Evolutionary conservation across 2,888 invertebrate species (phyloP), one percentile per base, ranked within the genome.

Genomic region (Rhopalosiphum nymphaeae): DNA sequence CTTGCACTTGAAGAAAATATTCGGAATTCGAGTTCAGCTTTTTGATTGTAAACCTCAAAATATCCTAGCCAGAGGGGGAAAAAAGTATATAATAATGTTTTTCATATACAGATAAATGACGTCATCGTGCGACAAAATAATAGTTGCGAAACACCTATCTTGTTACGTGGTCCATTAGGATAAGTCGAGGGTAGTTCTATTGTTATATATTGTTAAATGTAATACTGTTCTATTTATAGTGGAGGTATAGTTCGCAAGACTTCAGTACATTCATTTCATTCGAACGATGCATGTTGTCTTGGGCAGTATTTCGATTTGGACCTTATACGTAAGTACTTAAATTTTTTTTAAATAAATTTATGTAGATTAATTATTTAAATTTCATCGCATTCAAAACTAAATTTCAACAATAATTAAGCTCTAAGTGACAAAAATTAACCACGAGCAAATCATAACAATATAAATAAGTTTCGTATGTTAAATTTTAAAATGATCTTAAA

Each of bases 1-100:
- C 97, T 96, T 98, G 98, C 11, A 98, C 97, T 97, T 98, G 98
- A 85, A 98, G 96, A 95, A 98, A 98, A 95, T 98, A 98, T 96
- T 97, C 97, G 0, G 97, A 97, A 95, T 97, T 97, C 13, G 97
- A 97, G 95, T 97, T 96, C 91, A 98, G 96, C 95, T 97, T 97
- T 95, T 96, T 97, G 95, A 98, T 96, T 95, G 97, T 97, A 95
- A 97, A 97, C 95, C 96, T 96, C 92, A 96, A 97, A 95, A 97
- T 97, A 95, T 97, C 97, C 97, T 97, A 96, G 56, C 96, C 96
- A 95, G 95, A 95, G 95, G 95, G 95, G 92, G 67, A 56, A 90
- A 90, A 92, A 85, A 84, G 25, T 84, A 88, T 89, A 89, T 56
- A 88, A 94, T 67, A 91, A 92, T 85, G 56, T 90, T 56, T 85